Base-by-base conservation (phyloP, 2,888 invertebrate species). In the Pomacea canaliculata region DNA sequence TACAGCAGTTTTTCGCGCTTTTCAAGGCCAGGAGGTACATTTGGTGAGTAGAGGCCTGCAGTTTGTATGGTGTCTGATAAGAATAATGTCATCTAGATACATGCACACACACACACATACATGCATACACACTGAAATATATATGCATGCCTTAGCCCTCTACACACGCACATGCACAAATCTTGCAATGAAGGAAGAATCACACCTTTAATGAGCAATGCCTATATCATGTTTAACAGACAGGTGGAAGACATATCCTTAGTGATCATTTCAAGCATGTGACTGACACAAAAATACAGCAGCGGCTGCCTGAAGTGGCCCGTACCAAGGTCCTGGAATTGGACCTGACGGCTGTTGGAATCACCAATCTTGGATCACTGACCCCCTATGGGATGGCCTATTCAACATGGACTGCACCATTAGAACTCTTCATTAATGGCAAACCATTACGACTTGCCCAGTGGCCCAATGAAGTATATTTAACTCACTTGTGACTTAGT, bases 371-470 rank as follows among this genome's bases (percentile, higher is more conserved):
- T n/a, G 83, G 83, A 10, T 69, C 75, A 7, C 70, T 85, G 16
- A 71, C 67, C 9, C 37, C 69, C 18, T 84, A 82, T 69, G 85
- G 85, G 1, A 78, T 78, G 49, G 77, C 78, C 51, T 60, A 19
- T 10, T 7, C 37, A 37, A 19, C n/a, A 0, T 71, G 68, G 12
- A 48, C 23, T 48, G 81, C 83, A 18, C 83, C 82, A 9, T 70
- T 84, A 19, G 85, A 85, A 73, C 71, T 85, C 12, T 85, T 83
- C 70, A 80, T 79, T 27, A 85, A 85, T 74, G 80, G 83, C 27
- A 74, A 71, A 23, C 83, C 85, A 5, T 66, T 84, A 4, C 75
- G 75, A 13, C 74, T 83, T 19, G 80, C 85, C 12, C 76, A 79
- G 72, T 85, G 84, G 84, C 85, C 85, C 2, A 83, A 85, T 56